A percentile compares a stretch with the other conserved stretches of the same genome.
phyloP scores from a whole-genome alignment of 1,140 invertebrate genomes.

The Venustaconcha ellipsiformis region DNA sequence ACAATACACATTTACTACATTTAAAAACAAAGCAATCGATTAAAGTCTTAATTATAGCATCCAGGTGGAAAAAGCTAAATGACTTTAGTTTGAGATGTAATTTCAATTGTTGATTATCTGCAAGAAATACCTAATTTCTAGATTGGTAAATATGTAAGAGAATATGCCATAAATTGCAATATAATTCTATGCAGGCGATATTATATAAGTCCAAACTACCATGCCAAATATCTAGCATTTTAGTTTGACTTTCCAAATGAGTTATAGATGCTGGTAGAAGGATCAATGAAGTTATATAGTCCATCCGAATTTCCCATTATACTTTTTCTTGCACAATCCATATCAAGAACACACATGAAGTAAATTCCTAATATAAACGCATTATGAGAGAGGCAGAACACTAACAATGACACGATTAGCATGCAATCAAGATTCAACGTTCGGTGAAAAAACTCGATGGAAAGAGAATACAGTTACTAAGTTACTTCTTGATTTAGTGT shows the following conservation, averaged over 20 bases:
- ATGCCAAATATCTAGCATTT: slow-evolving; percentile 10
- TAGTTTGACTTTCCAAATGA: slow-evolving; percentile 22
- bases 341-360: slow-evolving; percentile 16
- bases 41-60: too few species aligned
- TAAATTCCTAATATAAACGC: slow-evolving; percentile 7
- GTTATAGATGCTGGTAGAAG: background rate
- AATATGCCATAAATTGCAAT: slow-evolving; percentile 1
- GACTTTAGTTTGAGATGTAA: slow-evolving; percentile 8
- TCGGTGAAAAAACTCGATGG: slow-evolving; percentile 2
- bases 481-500: slow-evolving; percentile 20
- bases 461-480: slow-evolving; percentile 8
- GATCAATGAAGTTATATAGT: background rate
- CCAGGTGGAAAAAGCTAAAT: too few species aligned
- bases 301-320: background rate
- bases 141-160: slow-evolving; percentile 1
- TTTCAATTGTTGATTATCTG: too few species aligned
- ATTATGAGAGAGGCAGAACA: slow-evolving; percentile 25
- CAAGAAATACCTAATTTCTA: slow-evolving; percentile 6
- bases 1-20: too few species aligned
- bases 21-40: too few species aligned
- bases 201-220: slow-evolving; percentile 35
- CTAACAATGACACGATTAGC: slow-evolving; percentile 26
- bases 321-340: slow-evolving; percentile 21
- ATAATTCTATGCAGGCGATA: slow-evolving; percentile 30
- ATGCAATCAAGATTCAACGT: slow-evolving; percentile 11